These are phyloP conservation scores for Electrona antarctica DNA, from an alignment of 2,113 vertebrate species.

Conservation along the genomic window DNA sequence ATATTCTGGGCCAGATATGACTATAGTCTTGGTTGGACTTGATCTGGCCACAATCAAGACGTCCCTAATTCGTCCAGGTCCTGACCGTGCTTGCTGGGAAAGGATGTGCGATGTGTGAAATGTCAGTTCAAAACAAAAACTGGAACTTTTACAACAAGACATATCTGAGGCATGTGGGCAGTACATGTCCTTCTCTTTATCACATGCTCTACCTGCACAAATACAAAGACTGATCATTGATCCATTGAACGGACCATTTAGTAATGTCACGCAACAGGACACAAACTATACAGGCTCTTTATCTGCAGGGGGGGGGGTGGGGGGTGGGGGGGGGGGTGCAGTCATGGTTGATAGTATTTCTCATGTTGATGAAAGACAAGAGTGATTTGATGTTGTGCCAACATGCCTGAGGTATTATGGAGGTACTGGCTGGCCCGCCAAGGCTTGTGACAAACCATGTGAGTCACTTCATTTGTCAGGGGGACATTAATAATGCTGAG, in stretches of 20 bases:
- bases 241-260: background rate
- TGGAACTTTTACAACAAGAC: too few species aligned
- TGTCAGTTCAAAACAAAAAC: too few species aligned
- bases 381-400: slow-evolving; percentile 45
- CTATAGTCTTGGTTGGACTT: too few species aligned
- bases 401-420: slow-evolving; percentile 1
- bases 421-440: background rate
- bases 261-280: background rate
- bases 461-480: background rate
- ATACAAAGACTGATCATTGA: too few species aligned
- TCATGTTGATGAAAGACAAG: slow-evolving; percentile 25
- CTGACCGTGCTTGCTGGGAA: too few species aligned
- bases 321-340: background rate
- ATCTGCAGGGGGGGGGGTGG: slow-evolving; percentile 2
- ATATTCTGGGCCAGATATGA: too few species aligned
- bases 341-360: slow-evolving; percentile 26
- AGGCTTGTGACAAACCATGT: slow-evolving; percentile 20
- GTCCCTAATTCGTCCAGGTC: too few species aligned
- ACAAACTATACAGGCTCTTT: slow-evolving; percentile 1
- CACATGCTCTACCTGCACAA: too few species aligned
- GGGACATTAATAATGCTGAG: background rate
- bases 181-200: too few species aligned
- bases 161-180: too few species aligned
- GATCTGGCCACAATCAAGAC: too few species aligned
- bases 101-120: too few species aligned